Base-by-base conservation (phyloP, 2,797 vertebrate species). In the Momotus momota region DNA sequence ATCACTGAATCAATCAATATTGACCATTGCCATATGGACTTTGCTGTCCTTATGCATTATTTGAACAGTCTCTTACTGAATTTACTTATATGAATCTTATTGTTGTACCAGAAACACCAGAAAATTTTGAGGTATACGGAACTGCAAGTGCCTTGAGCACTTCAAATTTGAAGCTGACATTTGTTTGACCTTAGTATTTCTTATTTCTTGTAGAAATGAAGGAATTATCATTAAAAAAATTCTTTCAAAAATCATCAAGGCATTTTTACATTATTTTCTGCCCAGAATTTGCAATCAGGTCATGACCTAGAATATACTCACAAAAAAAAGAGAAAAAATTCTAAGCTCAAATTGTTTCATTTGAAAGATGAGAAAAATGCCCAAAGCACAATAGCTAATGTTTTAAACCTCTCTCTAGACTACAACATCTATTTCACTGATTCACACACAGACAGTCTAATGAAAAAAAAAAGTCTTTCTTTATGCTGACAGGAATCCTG, bases 121-220 rank as follows among this genome's bases (percentile, higher is more conserved):
- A 62, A 92, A 79, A 88, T 49, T 83, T 91, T 67, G 66, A 91
- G 58, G 49, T 86, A 27, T 33, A 67, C 1, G 22, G 65, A 88
- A 79, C 57, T 75, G 20, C 66, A n/a, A 83, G 49, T 61, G 58
- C 66, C 43, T 94, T 94, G 67, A 85, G 67, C 21, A 8, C 31
- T 80, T 19, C 31, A 16, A 27, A 40, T 67, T 60, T 41, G 78
- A 90, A 87, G 49, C 9, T 55, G 73, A 48, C 52, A 19, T 79
- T 93, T 95, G n/a, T 84, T 97, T 81, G 22, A 95, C 81, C 27
- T 60, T 61, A 57, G 48, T 95, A 90, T 89, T 74, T 73, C 25
- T 89, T 69, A 89, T 95, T 93, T 97, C 77, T 91, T 92, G 43
- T 46, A 91, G 49, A 93, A 94, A 15, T 78, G 71, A 93, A 96